Conservation (phyloP, 1,140 invertebrate genomes). For the Heliconius hewitsoni region DNA sequence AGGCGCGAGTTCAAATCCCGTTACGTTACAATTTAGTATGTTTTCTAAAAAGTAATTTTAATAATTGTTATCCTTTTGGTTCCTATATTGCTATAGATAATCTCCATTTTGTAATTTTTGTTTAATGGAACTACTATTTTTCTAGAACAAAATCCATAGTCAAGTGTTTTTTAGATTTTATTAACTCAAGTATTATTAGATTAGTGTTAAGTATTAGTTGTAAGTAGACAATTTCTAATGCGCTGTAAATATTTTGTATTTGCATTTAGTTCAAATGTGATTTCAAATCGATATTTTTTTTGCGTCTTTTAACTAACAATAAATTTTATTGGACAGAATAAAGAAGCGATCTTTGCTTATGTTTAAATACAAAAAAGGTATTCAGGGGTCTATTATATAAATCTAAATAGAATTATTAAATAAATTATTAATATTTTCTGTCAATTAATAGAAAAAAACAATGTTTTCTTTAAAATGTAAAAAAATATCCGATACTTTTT, state of each 20-base stretch:
- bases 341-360: neutral
- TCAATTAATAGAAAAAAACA: too few species aligned
- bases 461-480: too few species aligned
- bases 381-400: too few species aligned
- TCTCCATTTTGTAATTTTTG: neutral
- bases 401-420: too few species aligned
- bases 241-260: constrained; percentile 53
- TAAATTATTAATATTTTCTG: too few species aligned
- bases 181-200: constrained; percentile 68
- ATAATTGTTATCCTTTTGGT: neutral
- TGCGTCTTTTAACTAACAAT: constrained; percentile 11
- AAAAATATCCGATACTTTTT: too few species aligned
- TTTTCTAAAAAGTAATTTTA: too few species aligned
- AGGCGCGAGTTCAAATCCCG: too few species aligned
- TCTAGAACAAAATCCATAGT: constrained; percentile 43
- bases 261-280: constrained; percentile 71
- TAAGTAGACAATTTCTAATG: constrained; percentile 67
- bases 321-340: neutral
- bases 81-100: constrained; percentile 19
- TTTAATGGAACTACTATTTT: neutral
- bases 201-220: constrained; percentile 60
- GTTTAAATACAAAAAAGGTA: neutral
- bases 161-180: constrained; percentile 45
- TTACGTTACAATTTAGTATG: too few species aligned
- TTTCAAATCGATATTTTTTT: constrained; percentile 47